Evolutionary conservation across 2,113 vertebrate genomes (phyloP), one percentile per base, ranked within the genome.

Genomic region (Urocynchramus pylzowi): DNA sequence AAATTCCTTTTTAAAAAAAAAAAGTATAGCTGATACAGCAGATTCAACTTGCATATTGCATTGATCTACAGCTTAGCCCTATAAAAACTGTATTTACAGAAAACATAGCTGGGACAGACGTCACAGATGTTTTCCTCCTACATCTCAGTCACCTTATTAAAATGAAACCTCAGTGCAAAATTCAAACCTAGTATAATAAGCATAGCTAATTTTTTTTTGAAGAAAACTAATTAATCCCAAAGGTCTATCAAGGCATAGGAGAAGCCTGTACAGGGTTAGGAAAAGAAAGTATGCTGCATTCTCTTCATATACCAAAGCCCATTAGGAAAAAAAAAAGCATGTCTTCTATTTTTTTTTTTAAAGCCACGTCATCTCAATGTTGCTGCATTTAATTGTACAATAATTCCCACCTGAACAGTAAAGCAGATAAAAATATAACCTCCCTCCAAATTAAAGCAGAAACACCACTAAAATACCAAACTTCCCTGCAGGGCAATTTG

Each of bases 211-310:
- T 45, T 18, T 30, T 30, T 76, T 79, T 45, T 65, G 10, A 85
- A 76, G 70, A 67, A 93, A 86, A 94, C 35, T 87, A 89, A 89
- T 94, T 93, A 91, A 91, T 87, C 90, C 71, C 87, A 92, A 81
- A 88, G 71, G 54, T 74, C 47, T 91, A 14, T 13, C 49, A 71
- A 84, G 92, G 57, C 41, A 54, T 49, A 83, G 45, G 10, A 73
- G 52, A 87, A 57, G 14, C 28, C 56, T 56, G 18, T 15, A 44
- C 15, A 70, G 24, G 4, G 20, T 47, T 39, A 50, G 37, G 23
- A 84, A 91, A 89, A 49, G 22, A 42, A 93, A 79, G 53, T 68
- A 2, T 35, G 45, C 28, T 65, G n/a, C 26, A 35, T 9, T 33
- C 22, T 64, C 37, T 83, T 61, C 24, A 35, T 26, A 22, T 6